Conservation (phyloP, 2,113 vertebrate genomes). For the Clupea harengus region DNA sequence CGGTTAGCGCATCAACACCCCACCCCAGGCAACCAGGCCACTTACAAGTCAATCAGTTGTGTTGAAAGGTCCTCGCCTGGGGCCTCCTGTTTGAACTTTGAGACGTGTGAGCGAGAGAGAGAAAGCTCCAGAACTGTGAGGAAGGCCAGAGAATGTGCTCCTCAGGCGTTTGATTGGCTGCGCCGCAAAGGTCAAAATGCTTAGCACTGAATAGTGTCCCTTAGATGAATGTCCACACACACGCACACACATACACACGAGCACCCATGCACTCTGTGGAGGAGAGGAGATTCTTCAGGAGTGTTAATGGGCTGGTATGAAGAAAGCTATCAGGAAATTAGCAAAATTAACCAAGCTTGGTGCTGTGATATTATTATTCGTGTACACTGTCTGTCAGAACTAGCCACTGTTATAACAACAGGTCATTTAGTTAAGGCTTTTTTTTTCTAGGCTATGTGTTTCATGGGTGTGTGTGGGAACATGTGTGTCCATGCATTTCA, state of each 20-base stretch:
- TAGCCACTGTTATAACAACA: too few species aligned
- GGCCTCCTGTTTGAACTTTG: slow-evolving; percentile 18
- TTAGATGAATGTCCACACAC: not conserved
- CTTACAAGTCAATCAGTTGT: slow-evolving; percentile 23
- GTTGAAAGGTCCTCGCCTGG: slow-evolving; percentile 31
- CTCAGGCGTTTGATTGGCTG: not conserved
- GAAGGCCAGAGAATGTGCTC: not conserved
- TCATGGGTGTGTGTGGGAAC: too few species aligned
- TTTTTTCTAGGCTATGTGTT: too few species aligned
- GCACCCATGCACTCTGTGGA: not conserved
- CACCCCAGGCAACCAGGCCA: slow-evolving; percentile 24
- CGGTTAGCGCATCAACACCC: too few species aligned
- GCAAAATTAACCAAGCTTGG: not conserved
- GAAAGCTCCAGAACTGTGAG: not conserved
- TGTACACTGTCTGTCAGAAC: not conserved
- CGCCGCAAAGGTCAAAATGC: not conserved
- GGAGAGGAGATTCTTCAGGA: not conserved
- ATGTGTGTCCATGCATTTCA: not conserved
- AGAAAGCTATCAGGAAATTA: not conserved
- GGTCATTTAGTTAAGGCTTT: too few species aligned
- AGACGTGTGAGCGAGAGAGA: not conserved
- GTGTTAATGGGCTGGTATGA: too few species aligned
- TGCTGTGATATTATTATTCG: not conserved
- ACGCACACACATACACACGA: not conserved
- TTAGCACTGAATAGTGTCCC: not conserved